phyloP scores from a whole-genome alignment of 2,113 vertebrate genomes.

The Leiothrix lutea region DNA sequence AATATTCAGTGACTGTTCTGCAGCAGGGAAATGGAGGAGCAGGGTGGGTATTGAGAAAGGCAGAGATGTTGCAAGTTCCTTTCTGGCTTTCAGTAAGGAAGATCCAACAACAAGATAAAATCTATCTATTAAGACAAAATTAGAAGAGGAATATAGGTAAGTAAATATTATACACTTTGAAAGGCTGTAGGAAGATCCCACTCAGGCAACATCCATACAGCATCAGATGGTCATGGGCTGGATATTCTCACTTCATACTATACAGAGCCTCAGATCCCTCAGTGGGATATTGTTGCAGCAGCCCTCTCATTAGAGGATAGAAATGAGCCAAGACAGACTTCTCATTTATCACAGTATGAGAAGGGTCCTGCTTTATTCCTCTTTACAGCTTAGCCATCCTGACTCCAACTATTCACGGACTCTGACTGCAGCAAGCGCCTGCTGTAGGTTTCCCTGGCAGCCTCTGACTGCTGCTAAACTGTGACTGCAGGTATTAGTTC shows the following conservation, averaged over 20 bases:
- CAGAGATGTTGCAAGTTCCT: neutral
- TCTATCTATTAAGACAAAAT: neutral
- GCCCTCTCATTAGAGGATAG: neutral
- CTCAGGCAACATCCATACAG: accelerated
- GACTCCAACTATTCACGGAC: neutral
- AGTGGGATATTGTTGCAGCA: neutral
- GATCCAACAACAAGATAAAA: neutral
- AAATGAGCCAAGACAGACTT: neutral
- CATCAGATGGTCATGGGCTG: accelerated
- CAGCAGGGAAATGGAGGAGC: neutral
- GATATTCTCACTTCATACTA: neutral
- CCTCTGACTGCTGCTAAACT: neutral
- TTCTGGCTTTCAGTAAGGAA: neutral
- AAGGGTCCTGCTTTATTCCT: neutral
- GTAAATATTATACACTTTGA: neutral
- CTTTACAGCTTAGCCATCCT: neutral
- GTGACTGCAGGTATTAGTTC: neutral
- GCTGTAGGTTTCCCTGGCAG: neutral
- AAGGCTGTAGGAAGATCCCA: neutral
- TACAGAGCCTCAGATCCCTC: accelerated
- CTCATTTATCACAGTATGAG: neutral
- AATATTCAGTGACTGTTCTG: neutral
- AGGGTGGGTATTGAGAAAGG: neutral
- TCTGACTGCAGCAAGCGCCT: neutral
- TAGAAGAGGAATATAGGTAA: neutral